Conservation (phyloP, 1,140 invertebrate genomes). For the Hestina assimilis region DNA sequence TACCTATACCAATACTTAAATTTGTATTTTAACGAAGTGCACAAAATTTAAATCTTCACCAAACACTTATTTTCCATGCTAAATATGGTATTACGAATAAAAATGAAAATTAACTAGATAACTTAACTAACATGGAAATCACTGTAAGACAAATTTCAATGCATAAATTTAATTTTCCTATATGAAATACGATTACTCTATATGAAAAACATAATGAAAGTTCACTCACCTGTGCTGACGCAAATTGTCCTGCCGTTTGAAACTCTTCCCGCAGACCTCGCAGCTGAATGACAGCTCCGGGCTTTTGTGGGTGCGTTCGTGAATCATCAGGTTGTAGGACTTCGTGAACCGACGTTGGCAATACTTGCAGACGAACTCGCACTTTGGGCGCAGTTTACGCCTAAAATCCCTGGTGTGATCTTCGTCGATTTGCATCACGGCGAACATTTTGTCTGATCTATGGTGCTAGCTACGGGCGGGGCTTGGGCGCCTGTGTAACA, state of each 20-base stretch:
- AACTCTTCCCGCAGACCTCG: slow-evolving; percentile 98
- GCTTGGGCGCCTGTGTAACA: slow-evolving; percentile 66
- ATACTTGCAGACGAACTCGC: slow-evolving; percentile 99
- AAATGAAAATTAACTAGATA: too few species aligned
- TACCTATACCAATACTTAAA: too few species aligned
- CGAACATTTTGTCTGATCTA: slow-evolving; percentile 85
- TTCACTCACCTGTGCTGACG: slow-evolving; percentile 93
- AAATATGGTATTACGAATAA: too few species aligned
- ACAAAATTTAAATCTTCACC: too few species aligned
- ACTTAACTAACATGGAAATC: too few species aligned
- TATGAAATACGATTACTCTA: too few species aligned
- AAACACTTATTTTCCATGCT: too few species aligned
- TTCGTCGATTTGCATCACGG: slow-evolving; percentile 93
- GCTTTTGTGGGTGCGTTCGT: slow-evolving; percentile 98
- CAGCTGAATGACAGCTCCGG: slow-evolving; percentile 98
- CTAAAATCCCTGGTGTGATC: slow-evolving; percentile 93
- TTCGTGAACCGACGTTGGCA: slow-evolving; percentile 99
- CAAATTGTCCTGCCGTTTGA: slow-evolving; percentile 97
- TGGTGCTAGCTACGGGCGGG: slow-evolving; percentile 71
- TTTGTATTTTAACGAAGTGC: too few species aligned
- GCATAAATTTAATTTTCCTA: too few species aligned
- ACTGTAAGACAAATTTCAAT: too few species aligned
- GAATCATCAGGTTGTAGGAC: slow-evolving; percentile 99
- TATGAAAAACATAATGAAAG: slow-evolving; percentile 2
- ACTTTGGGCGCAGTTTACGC: slow-evolving; percentile 95